Percentiles rank a stretch among this genome's conserved stretches.
These are phyloP conservation scores for Caenorhabditis angaria DNA, from an alignment of 2,888 invertebrate genomes.

Conservation along the genomic window DNA sequence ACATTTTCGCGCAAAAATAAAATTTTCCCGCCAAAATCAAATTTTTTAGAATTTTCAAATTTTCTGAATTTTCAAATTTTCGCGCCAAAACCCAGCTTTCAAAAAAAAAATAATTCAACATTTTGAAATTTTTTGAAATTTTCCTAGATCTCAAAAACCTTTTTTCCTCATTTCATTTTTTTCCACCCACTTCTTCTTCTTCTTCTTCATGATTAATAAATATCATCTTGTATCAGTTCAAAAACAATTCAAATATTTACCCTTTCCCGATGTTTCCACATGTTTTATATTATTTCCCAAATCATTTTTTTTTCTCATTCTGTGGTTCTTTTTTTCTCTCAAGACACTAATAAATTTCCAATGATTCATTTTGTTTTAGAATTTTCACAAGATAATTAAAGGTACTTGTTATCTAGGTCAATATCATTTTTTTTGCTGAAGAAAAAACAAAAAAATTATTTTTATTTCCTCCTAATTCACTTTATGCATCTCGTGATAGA, in stretches of 20 bases:
- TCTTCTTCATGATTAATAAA: background rate
- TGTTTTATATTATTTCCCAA: background rate
- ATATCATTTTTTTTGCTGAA: background rate
- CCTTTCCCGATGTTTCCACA: background rate
- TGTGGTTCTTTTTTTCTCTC: background rate
- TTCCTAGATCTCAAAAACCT: no score
- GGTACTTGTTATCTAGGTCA: slow-evolving; percentile 1
- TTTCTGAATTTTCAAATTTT: background rate
- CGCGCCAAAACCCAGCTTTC: background rate
- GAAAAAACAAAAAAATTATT: no score
- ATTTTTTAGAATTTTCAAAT: background rate
- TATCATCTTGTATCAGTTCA: background rate
- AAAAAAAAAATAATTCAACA: no score
- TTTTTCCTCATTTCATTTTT: no score
- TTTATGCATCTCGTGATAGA: no score
- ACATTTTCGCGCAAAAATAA: no score
- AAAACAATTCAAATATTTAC: background rate
- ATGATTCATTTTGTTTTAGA: background rate
- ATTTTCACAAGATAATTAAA: background rate
- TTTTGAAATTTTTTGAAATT: no score
- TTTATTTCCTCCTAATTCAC: no score
- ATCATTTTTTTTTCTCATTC: background rate
- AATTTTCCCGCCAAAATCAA: background rate
- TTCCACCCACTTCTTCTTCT: background rate
- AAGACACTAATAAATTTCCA: background rate